phyloP scores from a whole-genome alignment of 2,888 invertebrate genomes.

The Plagodis pulveraria region DNA sequence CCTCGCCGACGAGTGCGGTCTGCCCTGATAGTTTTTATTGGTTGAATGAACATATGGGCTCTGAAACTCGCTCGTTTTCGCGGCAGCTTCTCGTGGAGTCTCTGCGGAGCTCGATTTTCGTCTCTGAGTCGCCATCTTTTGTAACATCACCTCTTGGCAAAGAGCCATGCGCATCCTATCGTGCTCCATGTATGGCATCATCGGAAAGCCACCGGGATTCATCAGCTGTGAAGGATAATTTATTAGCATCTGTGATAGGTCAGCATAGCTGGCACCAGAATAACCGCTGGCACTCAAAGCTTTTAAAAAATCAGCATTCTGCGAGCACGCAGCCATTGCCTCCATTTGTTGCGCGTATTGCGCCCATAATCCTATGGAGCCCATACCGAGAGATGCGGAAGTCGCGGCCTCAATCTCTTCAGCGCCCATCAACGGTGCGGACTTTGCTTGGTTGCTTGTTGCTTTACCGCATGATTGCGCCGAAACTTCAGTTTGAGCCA shows the following conservation, averaged over 20 bases:
- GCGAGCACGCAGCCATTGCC: conserved; percentile 83
- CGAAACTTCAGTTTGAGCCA: conserved; percentile 39
- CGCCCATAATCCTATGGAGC: conserved; percentile 89
- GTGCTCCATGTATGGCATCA: conserved; percentile 79
- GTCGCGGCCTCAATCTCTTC: conserved; percentile 89
- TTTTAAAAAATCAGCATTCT: conserved; percentile 85
- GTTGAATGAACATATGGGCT: conserved; percentile 76
- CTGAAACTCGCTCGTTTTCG: conserved; percentile 71
- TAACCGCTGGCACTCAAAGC: conserved; percentile 81
- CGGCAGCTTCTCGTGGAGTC: conserved; percentile 63
- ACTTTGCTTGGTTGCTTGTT: conserved; percentile 53
- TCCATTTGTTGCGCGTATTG: conserved; percentile 86
- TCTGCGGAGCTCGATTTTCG: conserved; percentile 58
- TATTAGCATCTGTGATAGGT: conserved; percentile 79
- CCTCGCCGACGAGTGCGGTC: conserved; percentile 75
- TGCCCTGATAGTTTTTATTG: conserved; percentile 68
- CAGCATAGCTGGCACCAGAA: conserved; percentile 76
- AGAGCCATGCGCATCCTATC: conserved; percentile 85
- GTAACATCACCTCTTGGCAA: conserved; percentile 88
- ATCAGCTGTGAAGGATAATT: conserved; percentile 72
- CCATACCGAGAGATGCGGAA: conserved; percentile 84
- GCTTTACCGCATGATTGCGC: conserved; percentile 49
- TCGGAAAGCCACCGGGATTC: conserved; percentile 70
- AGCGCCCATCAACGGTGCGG: conserved; percentile 73
- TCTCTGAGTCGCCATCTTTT: conserved; percentile 53